phyloP scores from a whole-genome alignment of 2,888 invertebrate species.

The Hemaris fuciformis region DNA sequence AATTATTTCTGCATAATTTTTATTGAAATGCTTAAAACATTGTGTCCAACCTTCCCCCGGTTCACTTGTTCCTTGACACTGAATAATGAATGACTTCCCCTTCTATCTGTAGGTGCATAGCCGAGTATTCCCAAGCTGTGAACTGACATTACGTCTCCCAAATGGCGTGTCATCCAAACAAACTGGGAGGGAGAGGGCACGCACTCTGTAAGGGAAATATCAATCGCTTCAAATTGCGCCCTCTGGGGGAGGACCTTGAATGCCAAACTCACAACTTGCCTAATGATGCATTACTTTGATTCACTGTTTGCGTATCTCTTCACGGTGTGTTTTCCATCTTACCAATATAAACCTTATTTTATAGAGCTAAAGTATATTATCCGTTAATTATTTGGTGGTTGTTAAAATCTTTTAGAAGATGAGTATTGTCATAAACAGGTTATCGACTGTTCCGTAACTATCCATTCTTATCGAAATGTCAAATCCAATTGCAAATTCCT shows the following conservation, averaged over 20 bases:
- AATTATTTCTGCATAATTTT: not conserved
- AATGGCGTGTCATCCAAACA: slow-evolving; percentile 17
- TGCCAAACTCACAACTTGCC: slow-evolving; percentile 58
- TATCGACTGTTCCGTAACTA: slow-evolving; percentile 45
- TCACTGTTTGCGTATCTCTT: slow-evolving; percentile 44
- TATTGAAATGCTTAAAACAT: not conserved
- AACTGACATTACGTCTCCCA: slow-evolving; percentile 16
- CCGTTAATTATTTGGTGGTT: not conserved
- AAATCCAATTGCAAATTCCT: slow-evolving; percentile 23
- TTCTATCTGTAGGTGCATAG: not conserved
- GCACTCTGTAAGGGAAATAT: slow-evolving; percentile 45
- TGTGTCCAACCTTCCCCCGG: slow-evolving; percentile 2
- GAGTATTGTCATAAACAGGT: slow-evolving; percentile 42
- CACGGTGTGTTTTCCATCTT: slow-evolving; percentile 24
- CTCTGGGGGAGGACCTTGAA: slow-evolving; percentile 55
- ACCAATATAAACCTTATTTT: slow-evolving; percentile 17
- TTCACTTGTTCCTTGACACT: slow-evolving; percentile 20
- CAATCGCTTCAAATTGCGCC: slow-evolving; percentile 55
- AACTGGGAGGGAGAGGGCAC: slow-evolving; percentile 13
- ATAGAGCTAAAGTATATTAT: not conserved
- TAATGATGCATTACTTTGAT: slow-evolving; percentile 57
- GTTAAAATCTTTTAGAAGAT: slow-evolving; percentile 21
- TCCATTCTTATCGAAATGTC: slow-evolving; percentile 50
- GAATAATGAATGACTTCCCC: slow-evolving; percentile 25
- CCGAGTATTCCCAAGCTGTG: slow-evolving; percentile 36